A percentile compares a stretch with the other conserved stretches of the same genome.
Conservation (phyloP, 1,140 invertebrate species). For the Choristoneura fumiferana region DNA sequence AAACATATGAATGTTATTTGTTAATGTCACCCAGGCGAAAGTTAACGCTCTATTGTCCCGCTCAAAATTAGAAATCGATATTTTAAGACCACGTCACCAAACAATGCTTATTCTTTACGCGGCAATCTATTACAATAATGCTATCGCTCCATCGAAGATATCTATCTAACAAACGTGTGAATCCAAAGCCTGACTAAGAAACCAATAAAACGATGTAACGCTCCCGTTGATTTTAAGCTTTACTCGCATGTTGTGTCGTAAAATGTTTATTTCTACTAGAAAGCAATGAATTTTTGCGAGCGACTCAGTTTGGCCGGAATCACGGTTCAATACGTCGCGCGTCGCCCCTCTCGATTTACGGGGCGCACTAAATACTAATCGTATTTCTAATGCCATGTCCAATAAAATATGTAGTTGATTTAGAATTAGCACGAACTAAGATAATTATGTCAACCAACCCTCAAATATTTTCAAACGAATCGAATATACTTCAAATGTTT, state of each 20-base stretch:
- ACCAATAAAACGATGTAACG: not conserved
- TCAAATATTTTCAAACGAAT: not conserved
- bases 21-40: not conserved
- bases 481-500: not conserved
- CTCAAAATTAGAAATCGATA: slow-evolving; percentile 10
- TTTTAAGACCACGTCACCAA: slow-evolving; percentile 2
- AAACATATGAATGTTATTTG: no score
- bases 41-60: not conserved
- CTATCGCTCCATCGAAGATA: not conserved
- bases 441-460: no score
- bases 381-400: no score
- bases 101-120: slow-evolving; percentile 15
- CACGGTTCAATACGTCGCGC: no score
- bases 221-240: no score
- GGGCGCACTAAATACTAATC: no score
- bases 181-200: not conserved
- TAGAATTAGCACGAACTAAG: no score
- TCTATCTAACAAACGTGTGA: slow-evolving; percentile 8
- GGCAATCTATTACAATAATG: slow-evolving; percentile 9
- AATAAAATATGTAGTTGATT: no score
- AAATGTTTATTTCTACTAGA: slow-evolving; percentile 25
- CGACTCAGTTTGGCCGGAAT: slow-evolving; percentile 11
- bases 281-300: slow-evolving; percentile 22
- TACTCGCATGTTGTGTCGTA: slow-evolving; percentile 8
- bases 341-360: slow-evolving; percentile 14